These are phyloP conservation scores for Automeris io DNA, from an alignment of 2,888 invertebrate species.

Conservation along the genomic window DNA sequence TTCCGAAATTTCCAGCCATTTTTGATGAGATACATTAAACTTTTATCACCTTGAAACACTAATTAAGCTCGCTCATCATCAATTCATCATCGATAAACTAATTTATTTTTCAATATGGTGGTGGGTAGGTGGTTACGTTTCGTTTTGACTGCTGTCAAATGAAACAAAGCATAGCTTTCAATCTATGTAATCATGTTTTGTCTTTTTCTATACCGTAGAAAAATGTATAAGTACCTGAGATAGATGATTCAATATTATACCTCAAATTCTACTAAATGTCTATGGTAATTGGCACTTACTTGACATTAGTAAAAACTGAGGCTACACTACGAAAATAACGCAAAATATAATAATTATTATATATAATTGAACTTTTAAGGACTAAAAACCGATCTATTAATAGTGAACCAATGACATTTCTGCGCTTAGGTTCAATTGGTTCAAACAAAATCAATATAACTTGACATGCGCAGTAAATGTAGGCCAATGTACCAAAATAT, in stretches of 20 bases:
- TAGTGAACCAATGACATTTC: background rate
- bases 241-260: background rate
- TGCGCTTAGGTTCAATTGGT: background rate
- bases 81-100: slow-evolving; percentile 69
- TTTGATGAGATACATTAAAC: slow-evolving; percentile 65
- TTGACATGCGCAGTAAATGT: slow-evolving; percentile 71
- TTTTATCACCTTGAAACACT: slow-evolving; percentile 56
- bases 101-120: slow-evolving; percentile 73
- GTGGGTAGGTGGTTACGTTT: slow-evolving; percentile 51
- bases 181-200: background rate
- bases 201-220: background rate
- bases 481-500: slow-evolving; percentile 50
- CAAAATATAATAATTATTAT: too few relatives aligned
- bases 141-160: slow-evolving; percentile 35
- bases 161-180: slow-evolving; percentile 14
- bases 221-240: background rate
- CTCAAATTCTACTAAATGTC: background rate
- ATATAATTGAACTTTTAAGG: too few relatives aligned
- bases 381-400: background rate
- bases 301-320: too few relatives aligned
- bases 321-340: too few relatives aligned
- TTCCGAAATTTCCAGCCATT: slow-evolving; percentile 85
- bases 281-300: too few relatives aligned
- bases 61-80: slow-evolving; percentile 62
- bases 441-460: slow-evolving; percentile 54